These are phyloP conservation scores for Antitype chi DNA, from an alignment of 2,888 invertebrate species.

Conservation along the genomic window DNA sequence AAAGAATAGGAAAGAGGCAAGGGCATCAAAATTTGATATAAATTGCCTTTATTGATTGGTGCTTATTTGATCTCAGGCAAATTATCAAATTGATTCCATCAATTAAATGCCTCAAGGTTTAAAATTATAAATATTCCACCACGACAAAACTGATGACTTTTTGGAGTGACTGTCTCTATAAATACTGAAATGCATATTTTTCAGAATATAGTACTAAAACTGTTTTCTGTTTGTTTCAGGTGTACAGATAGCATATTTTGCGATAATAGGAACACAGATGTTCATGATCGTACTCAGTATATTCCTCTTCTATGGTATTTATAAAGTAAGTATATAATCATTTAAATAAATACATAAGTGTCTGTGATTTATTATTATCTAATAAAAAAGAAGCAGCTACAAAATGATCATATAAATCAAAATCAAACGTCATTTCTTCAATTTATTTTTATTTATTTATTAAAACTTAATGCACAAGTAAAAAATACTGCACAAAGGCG, in stretches of 20 bases:
- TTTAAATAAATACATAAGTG: neutral
- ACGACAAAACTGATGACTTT: neutral
- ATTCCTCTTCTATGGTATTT: conserved; percentile 93
- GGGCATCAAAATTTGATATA: too few relatives aligned
- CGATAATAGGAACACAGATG: conserved; percentile 95
- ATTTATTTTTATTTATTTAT: too few relatives aligned
- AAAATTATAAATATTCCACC: neutral
- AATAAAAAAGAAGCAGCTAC: too few relatives aligned
- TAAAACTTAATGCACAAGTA: too few relatives aligned
- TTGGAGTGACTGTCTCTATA: neutral
- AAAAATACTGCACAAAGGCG: too few relatives aligned
- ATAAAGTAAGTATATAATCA: conserved; percentile 91
- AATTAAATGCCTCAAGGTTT: too few relatives aligned
- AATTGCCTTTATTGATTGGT: too few relatives aligned
- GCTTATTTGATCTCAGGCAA: too few relatives aligned
- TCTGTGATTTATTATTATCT: neutral
- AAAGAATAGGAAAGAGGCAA: too few relatives aligned
- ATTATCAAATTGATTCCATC: too few relatives aligned
- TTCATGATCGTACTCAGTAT: conserved; percentile 94
- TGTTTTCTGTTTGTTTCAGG: conserved; percentile 91
- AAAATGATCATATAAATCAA: too few relatives aligned
- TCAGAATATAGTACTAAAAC: conserved; percentile 17
- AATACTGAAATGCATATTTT: neutral
- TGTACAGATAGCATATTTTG: conserved; percentile 95
- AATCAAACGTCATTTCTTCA: too few relatives aligned